A percentile compares a stretch with the other conserved stretches of the same genome.
These are phyloP conservation scores for Agrypnia vestita DNA, from an alignment of 1,140 invertebrate species.

Conservation along the genomic window DNA sequence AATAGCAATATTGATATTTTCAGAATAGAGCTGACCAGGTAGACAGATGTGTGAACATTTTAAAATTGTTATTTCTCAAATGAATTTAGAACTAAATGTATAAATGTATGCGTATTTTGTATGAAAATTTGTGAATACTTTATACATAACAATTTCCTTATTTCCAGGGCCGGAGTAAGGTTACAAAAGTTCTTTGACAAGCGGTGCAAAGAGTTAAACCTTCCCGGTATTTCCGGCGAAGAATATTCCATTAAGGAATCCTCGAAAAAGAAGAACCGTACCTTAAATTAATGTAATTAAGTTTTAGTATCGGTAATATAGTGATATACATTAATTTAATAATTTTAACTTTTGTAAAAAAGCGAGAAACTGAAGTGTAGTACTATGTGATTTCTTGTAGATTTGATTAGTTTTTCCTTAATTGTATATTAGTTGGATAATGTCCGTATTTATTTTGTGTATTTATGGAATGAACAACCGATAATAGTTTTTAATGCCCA, in stretches of 20 bases:
- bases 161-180: constrained; percentile 82
- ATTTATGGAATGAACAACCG: constrained; percentile 21
- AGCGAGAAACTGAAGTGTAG: constrained; percentile 14
- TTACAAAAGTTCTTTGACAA: constrained; percentile 85
- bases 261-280: constrained; percentile 63
- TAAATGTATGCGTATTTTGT: no score
- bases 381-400: constrained; percentile 22
- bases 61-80: no score
- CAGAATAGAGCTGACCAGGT: no score
- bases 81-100: no score
- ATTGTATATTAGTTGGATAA: background rate
- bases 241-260: constrained; percentile 49
- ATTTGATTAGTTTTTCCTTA: background rate
- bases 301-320: background rate
- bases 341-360: constrained; percentile 14
- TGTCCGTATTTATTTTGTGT: background rate
- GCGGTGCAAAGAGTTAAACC: constrained; percentile 79
- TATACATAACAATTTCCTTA: constrained; percentile 34
- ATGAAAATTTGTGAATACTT: no score
- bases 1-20: no score
- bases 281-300: constrained; percentile 29
- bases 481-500: constrained; percentile 16
- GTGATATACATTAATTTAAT: constrained; percentile 1
- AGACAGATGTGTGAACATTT: no score
- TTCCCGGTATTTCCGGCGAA: constrained; percentile 67